phyloP scores from a whole-genome alignment of 2,888 invertebrate species.

The Lacanobia oleracea region DNA sequence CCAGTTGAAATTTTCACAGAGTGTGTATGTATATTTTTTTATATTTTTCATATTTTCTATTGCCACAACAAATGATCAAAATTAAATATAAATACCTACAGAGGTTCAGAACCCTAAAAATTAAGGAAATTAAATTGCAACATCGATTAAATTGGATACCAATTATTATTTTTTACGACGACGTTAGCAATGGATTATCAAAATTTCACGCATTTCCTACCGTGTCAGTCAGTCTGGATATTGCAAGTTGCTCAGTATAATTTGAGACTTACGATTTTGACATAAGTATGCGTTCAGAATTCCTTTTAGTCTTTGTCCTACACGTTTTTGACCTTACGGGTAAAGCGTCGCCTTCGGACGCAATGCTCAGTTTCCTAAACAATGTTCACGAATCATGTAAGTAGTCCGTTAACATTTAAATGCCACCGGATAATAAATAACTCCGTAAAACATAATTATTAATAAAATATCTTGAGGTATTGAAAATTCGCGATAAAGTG shows the following conservation, averaged over 20 bases:
- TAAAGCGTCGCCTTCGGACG: not conserved
- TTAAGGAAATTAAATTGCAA: not conserved
- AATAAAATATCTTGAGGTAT: no score
- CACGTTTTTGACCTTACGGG: not conserved
- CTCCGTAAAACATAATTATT: no score
- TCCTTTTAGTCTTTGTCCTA: constrained; percentile 13
- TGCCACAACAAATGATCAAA: no score
- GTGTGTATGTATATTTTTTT: no score
- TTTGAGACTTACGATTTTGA: not conserved
- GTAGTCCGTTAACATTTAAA: not conserved
- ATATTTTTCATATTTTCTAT: no score
- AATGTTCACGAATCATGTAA: no score
- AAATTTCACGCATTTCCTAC: constrained; percentile 23
- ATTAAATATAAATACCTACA: no score
- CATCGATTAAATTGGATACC: not conserved
- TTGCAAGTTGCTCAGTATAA: constrained; percentile 1
- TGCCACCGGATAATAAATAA: no score
- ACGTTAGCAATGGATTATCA: not conserved
- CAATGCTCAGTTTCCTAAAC: no score
- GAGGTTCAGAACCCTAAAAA: not conserved
- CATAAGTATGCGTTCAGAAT: constrained; percentile 22
- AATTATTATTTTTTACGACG: constrained; percentile 29
- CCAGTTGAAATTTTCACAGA: no score
- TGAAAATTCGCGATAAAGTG: no score
- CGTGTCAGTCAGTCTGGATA: constrained; percentile 5